A percentile compares a stretch with the other conserved stretches of the same genome.
Conservation (phyloP, 1,140 invertebrate species). For the Campoletis sonorensis region DNA sequence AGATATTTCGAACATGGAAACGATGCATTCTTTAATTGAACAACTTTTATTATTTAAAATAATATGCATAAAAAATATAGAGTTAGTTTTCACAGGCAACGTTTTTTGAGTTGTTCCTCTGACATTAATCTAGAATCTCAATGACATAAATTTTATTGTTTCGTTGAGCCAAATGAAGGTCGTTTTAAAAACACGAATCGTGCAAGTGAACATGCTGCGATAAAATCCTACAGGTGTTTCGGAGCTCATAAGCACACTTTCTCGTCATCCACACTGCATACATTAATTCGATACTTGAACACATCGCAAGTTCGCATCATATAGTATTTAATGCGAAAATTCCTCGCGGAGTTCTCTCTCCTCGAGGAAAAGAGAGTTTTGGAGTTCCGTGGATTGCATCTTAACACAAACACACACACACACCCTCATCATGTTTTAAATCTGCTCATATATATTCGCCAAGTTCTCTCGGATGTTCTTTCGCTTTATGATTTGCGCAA, state of each 20-base stretch:
- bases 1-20: too few species aligned
- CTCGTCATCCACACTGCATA: constrained; percentile 1
- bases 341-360: background rate
- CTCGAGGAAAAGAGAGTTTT: background rate
- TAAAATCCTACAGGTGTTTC: too few species aligned
- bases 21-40: too few species aligned
- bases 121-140: too few species aligned
- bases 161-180: too few species aligned
- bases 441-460: constrained; percentile 29
- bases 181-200: too few species aligned
- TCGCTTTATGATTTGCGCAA: constrained; percentile 25
- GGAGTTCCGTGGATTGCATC: constrained; percentile 28
- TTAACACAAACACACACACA: constrained; percentile 7
- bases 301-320: background rate
- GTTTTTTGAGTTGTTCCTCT: too few species aligned
- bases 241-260: background rate
- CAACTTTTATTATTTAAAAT: too few species aligned
- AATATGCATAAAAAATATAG: too few species aligned
- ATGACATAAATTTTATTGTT: too few species aligned
- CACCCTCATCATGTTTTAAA: background rate
- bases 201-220: background rate
- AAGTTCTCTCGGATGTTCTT: constrained; percentile 25
- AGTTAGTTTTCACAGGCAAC: too few species aligned
- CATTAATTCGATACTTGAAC: too few species aligned
- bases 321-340: constrained; percentile 12